Conservation (phyloP, 2,888 invertebrate genomes). For the Amblyjoppa fuscipennis region DNA sequence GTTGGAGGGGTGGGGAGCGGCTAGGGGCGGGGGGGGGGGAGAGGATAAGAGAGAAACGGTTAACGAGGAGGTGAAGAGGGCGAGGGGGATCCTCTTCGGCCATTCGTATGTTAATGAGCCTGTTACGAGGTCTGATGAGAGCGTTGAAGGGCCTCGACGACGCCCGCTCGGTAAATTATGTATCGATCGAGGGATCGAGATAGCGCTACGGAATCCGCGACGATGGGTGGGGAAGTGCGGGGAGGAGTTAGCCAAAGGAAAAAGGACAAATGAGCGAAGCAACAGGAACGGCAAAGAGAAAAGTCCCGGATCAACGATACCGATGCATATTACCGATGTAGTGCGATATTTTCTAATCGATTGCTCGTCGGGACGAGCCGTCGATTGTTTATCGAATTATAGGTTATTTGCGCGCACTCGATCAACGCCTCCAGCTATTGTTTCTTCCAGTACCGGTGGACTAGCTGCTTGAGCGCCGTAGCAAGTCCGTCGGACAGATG, state of each 20-base stretch:
- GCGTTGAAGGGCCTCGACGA: constrained; percentile 35
- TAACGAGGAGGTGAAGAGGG: constrained; percentile 42
- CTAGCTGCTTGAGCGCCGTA: too few relatives aligned
- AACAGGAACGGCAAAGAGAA: background rate
- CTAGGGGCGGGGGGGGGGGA: constrained; percentile 26
- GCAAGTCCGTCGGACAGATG: background rate
- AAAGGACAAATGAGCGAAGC: background rate
- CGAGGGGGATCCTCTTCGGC: constrained; percentile 37
- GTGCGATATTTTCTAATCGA: constrained; percentile 3
- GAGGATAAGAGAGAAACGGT: constrained; percentile 30
- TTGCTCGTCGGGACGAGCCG: constrained; percentile 38
- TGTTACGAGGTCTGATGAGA: constrained; percentile 61
- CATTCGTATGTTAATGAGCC: constrained; percentile 65
- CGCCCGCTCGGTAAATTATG: constrained; percentile 28
- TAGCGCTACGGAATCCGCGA: constrained; percentile 21
- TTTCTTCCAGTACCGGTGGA: constrained; percentile 34
- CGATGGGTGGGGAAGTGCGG: background rate
- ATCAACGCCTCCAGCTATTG: constrained; percentile 58
- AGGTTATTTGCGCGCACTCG: constrained; percentile 54
- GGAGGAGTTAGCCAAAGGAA: background rate
- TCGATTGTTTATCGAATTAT: constrained; percentile 63
- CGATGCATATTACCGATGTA: background rate
- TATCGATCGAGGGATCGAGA: constrained; percentile 56
- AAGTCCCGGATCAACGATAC: constrained; percentile 7
- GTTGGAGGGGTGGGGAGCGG: constrained; percentile 40